These are phyloP conservation scores for Rhinella marina DNA, from an alignment of 2,797 vertebrate species.

Conservation along the genomic window DNA sequence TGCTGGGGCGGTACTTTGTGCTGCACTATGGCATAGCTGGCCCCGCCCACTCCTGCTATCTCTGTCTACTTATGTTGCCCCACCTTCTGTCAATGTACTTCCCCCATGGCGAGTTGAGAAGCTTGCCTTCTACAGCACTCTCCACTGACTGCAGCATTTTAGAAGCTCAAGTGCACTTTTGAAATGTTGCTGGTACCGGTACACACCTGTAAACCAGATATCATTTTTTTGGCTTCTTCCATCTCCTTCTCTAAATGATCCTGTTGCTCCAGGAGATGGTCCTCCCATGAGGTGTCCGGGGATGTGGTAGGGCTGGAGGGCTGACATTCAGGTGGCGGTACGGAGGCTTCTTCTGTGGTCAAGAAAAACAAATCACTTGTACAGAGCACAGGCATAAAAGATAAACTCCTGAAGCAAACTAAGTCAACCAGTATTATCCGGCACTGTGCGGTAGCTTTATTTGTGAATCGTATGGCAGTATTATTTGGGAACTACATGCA, in stretches of 20 bases:
- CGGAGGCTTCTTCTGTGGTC: slow-evolving; percentile 78
- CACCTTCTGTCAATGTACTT: no score
- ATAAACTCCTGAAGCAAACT: background rate
- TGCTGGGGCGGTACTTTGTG: no score
- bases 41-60: no score
- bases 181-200: background rate
- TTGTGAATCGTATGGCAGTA: background rate
- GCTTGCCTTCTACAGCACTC: background rate
- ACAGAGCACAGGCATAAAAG: background rate
- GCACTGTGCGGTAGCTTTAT: background rate
- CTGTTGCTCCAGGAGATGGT: slow-evolving; percentile 90
- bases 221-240: slow-evolving; percentile 94
- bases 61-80: no score
- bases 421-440: background rate
- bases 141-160: background rate
- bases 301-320: slow-evolving; percentile 70
- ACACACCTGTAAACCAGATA: slow-evolving; percentile 92
- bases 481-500: background rate
- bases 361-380: slow-evolving; percentile 42
- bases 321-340: slow-evolving; percentile 70
- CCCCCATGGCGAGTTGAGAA: no score
- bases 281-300: slow-evolving; percentile 82
- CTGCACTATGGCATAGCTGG: no score
- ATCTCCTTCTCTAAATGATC: slow-evolving; percentile 93
- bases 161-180: background rate